Percentiles rank a stretch among this genome's conserved stretches.
Evolutionary conservation across 2,113 vertebrate genomes (phyloP).

Genomic region (Melanerpes formicivorus): DNA sequence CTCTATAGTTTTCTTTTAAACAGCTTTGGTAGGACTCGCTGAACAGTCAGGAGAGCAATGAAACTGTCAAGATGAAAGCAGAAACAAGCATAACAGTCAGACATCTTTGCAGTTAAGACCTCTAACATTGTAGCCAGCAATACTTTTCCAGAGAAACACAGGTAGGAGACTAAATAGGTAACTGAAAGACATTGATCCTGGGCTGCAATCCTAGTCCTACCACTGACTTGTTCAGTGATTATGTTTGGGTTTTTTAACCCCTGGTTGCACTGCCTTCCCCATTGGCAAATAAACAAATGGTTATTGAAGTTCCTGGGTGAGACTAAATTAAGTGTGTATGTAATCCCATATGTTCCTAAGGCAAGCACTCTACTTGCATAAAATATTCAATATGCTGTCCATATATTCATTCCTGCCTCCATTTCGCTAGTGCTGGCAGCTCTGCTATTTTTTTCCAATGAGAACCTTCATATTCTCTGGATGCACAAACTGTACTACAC

Average conservation of each 20-base stretch:
- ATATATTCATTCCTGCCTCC: neutral
- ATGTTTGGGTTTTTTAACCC: neutral
- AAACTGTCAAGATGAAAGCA: conserved; percentile 7
- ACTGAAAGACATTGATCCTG: neutral
- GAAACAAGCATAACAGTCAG: neutral
- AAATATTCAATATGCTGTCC: neutral
- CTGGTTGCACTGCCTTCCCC: neutral
- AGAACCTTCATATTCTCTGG: neutral
- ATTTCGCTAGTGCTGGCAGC: neutral
- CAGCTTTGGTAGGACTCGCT: conserved; percentile 3
- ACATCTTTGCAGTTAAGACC: neutral
- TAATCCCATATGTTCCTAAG: neutral
- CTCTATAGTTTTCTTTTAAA: neutral
- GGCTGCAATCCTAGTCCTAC: neutral
- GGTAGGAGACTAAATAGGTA: neutral
- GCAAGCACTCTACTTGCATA: neutral
- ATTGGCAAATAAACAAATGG: neutral
- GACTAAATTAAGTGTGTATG: neutral
- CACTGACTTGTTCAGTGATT: neutral
- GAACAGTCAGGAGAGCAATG: neutral
- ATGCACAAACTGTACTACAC: neutral
- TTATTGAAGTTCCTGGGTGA: neutral
- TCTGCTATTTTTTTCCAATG: neutral
- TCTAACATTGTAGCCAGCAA: neutral
- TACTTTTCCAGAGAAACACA: neutral